Evolutionary conservation across 2,888 invertebrate genomes (phyloP), one percentile per base, ranked within the genome.

Genomic region (Anthophora plumipes): DNA sequence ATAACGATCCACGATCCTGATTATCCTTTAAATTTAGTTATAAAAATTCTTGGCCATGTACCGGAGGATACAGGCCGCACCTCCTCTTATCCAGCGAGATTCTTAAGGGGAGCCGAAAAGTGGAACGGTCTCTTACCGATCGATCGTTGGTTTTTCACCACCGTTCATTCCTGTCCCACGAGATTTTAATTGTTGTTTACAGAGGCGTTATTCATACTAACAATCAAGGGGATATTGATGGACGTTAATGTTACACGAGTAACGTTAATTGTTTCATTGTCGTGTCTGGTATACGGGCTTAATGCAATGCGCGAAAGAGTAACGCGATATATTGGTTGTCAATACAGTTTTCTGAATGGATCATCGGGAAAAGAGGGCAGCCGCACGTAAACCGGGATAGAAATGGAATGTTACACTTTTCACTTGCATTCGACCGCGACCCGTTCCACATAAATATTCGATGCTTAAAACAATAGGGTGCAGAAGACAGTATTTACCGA

Each of bases 371-470:
- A 61, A 41, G 60, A 57, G 63, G 37, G 61, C 20, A 61, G 3
- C 31, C 46, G 57, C n/a, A 57, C 31, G 55, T 37, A 17, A 17
- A 31, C 39, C 39, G 17, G 17, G 31, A n/a, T 43, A 74, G 61
- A 74, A 46, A 74, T 74, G 60, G 61, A 74, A 50, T 54, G 74
- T 74, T 69, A 75, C 74, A 37, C 52, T 20, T 66, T 60, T 20
- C 43, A 11, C 12, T 12, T 50, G 22, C 48, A n/a, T 22, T 48
- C 60, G 66, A 20, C 9, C 64, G 60, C 73, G 66, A 68, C 57
- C 75, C 59, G 41, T 75, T 76, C 50, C 73, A 71, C 68, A 71
- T 78, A 82, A 82, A 80, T 84, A 78, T 82, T 74, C 61, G 57
- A 68, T 74, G 69, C 72, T 46, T 31, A 50, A 77, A 69, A 77